Conservation (phyloP, 1,140 invertebrate genomes). For the Zaprionus ornatus region DNA sequence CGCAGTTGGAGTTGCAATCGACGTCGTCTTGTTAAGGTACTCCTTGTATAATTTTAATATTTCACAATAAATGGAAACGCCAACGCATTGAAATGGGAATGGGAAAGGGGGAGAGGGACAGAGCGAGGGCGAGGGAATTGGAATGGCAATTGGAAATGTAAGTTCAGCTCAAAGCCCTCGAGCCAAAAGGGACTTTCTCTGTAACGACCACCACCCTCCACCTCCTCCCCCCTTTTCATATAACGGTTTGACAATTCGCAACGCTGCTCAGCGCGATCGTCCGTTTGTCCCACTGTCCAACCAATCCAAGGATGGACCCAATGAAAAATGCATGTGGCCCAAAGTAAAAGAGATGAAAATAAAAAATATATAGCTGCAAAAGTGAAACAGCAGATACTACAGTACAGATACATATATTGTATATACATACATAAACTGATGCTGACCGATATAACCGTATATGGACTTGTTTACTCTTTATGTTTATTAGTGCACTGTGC, state of each 20-base stretch:
- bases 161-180: slow-evolving; percentile 47
- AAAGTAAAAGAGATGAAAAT: slow-evolving; percentile 20
- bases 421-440: slow-evolving; percentile 35
- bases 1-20: not conserved
- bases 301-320: slow-evolving; percentile 35
- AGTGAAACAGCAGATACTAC: slow-evolving; percentile 25
- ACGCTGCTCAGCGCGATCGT: slow-evolving; percentile 24
- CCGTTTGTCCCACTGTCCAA: slow-evolving; percentile 5
- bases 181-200: slow-evolving; percentile 58
- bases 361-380: slow-evolving; percentile 41
- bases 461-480: slow-evolving; percentile 79
- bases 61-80: slow-evolving; percentile 76
- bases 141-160: slow-evolving; percentile 10
- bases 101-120: not conserved
- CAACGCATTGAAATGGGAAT: slow-evolving; percentile 37
- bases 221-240: slow-evolving; percentile 15
- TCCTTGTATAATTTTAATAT: slow-evolving; percentile 78
- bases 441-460: slow-evolving; percentile 72
- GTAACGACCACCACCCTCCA: not conserved
- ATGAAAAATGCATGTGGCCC: slow-evolving; percentile 74
- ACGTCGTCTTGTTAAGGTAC: slow-evolving; percentile 42
- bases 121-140: slow-evolving; percentile 5
- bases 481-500: slow-evolving; percentile 70
- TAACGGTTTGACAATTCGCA: slow-evolving; percentile 78
- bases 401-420: slow-evolving; percentile 47